Conservation (phyloP, 2,797 vertebrate genomes). For the Gephyroberyx darwinii region DNA sequence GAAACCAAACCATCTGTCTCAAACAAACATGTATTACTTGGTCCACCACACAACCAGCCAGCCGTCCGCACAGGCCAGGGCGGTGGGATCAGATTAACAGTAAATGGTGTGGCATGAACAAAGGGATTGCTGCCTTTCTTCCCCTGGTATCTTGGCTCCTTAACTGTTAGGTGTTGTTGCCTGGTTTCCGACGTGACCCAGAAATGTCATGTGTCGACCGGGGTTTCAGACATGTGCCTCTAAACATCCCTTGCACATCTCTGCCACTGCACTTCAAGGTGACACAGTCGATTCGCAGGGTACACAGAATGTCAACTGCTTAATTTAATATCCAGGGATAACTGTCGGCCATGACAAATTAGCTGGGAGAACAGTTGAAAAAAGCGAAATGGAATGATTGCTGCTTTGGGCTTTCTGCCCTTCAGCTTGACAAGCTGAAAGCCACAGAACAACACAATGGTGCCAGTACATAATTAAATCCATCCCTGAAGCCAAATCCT, state of each 20-base stretch:
- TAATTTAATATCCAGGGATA: slow-evolving; percentile 76
- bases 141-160: slow-evolving; percentile 46
- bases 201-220: slow-evolving; percentile 68
- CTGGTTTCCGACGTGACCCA: slow-evolving; percentile 65
- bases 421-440: slow-evolving; percentile 62
- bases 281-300: slow-evolving; percentile 57
- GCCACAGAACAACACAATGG: slow-evolving; percentile 51
- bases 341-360: slow-evolving; percentile 73
- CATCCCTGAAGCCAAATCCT: slow-evolving; percentile 43
- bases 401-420: slow-evolving; percentile 61
- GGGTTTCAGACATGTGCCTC: slow-evolving; percentile 44
- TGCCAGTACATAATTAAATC: slow-evolving; percentile 64
- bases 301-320: slow-evolving; percentile 73
- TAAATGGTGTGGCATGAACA: slow-evolving; percentile 63
- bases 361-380: slow-evolving; percentile 48
- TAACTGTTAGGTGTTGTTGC: slow-evolving; percentile 48
- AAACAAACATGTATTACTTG: slow-evolving; percentile 55
- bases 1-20: slow-evolving; percentile 62
- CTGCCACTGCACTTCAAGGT: slow-evolving; percentile 64
- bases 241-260: slow-evolving; percentile 44
- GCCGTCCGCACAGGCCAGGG: slow-evolving; percentile 50
- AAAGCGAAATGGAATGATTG: slow-evolving; percentile 63
- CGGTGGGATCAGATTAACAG: slow-evolving; percentile 56
- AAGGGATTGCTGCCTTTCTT: slow-evolving; percentile 59
- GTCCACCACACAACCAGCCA: slow-evolving; percentile 40